phyloP scores from a whole-genome alignment of 1,140 invertebrate genomes.

The Pogonus chalceus region DNA sequence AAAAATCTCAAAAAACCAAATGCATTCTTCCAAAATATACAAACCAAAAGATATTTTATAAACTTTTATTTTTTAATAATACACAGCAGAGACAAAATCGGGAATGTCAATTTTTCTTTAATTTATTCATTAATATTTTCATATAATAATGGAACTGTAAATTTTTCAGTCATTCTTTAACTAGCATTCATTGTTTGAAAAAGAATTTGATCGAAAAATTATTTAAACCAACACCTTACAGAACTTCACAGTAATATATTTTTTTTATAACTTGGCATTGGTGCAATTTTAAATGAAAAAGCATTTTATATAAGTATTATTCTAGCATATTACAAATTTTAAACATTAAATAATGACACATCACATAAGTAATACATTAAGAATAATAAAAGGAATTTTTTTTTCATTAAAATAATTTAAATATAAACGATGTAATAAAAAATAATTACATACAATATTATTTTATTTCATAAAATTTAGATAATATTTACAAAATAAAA shows the following conservation, averaged over 20 bases:
- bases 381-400: no score
- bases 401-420: no score
- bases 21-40: no score
- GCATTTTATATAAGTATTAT: no score
- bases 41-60: not conserved
- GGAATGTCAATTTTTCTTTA: slow-evolving; percentile 7
- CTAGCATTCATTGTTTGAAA: not conserved
- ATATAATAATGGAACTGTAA: not conserved
- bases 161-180: not conserved
- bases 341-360: no score
- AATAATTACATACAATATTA: no score
- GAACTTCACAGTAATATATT: not conserved
- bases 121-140: not conserved
- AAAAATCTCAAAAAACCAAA: not conserved
- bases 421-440: no score
- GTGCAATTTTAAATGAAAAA: not conserved
- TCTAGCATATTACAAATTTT: no score
- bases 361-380: no score
- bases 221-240: not conserved
- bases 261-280: not conserved
- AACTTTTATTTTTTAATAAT: not conserved
- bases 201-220: no score
- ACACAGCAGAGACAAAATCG: not conserved
- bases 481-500: no score
- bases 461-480: no score